These are phyloP conservation scores for Ahaetulla prasina DNA, from an alignment of 2,113 vertebrate genomes.

Conservation along the genomic window DNA sequence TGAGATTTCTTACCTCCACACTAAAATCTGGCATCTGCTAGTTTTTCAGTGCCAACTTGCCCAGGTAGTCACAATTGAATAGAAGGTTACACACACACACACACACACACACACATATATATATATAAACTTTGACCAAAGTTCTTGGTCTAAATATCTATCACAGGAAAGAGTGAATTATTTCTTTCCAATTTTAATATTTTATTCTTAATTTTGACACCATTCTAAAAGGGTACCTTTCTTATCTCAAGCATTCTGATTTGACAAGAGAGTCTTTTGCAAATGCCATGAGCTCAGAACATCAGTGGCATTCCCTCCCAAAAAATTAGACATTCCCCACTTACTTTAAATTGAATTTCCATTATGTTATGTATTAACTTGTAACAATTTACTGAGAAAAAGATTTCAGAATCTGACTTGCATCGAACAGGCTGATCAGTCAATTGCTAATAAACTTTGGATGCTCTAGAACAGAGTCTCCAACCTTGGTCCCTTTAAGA, in stretches of 20 bases:
- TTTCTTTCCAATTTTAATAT: constrained; percentile 28
- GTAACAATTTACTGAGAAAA: constrained; percentile 62
- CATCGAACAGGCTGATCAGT: constrained; percentile 47
- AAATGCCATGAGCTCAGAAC: constrained; percentile 19
- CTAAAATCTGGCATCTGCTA: not conserved
- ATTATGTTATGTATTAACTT: constrained; percentile 60
- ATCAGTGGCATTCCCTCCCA: constrained; percentile 46
- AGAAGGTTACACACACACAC: not conserved
- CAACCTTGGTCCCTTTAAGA: no score
- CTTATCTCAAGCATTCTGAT: constrained; percentile 6
- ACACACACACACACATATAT: no score
- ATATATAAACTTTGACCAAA: not conserved
- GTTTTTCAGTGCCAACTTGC: not conserved
- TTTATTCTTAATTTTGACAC: constrained; percentile 2
- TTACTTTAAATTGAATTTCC: constrained; percentile 65
- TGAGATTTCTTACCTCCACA: not conserved
- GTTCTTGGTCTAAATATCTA: constrained; percentile 4
- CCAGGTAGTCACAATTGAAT: not conserved
- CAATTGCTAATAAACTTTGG: constrained; percentile 61
- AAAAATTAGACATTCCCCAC: constrained; percentile 59
- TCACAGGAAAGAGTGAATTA: not conserved
- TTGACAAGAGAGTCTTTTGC: constrained; percentile 9
- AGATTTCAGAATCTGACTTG: constrained; percentile 55
- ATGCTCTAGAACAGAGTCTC: constrained; percentile 43
- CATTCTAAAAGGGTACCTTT: not conserved